Conservation (phyloP, 2,797 vertebrate species). For the Telmatherina bonti region DNA sequence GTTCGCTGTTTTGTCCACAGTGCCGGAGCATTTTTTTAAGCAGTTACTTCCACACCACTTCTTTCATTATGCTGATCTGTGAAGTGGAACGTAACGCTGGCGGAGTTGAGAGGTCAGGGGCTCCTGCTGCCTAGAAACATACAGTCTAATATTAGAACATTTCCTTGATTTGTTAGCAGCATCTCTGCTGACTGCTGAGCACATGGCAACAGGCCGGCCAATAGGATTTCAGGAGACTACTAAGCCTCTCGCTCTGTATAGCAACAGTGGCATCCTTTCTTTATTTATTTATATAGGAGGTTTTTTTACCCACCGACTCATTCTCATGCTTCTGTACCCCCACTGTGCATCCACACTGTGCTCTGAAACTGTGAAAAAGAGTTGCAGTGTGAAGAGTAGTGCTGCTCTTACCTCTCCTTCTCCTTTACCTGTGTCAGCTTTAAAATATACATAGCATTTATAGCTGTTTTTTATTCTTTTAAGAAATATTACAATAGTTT, state of each 20-base stretch:
- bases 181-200: constrained; percentile 80
- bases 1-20: constrained; percentile 61
- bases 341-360: constrained; percentile 63
- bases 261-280: constrained; percentile 82
- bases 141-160: constrained; percentile 86
- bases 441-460: constrained; percentile 19
- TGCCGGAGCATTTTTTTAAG: constrained; percentile 66
- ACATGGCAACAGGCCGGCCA: constrained; percentile 80
- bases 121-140: constrained; percentile 84
- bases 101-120: constrained; percentile 81
- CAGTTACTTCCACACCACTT: constrained; percentile 77
- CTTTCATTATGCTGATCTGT: constrained; percentile 78
- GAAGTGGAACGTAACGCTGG: constrained; percentile 75
- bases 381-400: constrained; percentile 55
- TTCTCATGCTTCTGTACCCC: constrained; percentile 71
- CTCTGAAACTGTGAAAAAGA: constrained; percentile 78
- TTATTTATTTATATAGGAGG: constrained; percentile 82
- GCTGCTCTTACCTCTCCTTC: constrained; percentile 41
- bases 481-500: constrained; percentile 13
- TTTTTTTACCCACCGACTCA: constrained; percentile 72
- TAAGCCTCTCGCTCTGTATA: constrained; percentile 80
- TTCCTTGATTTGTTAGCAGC: constrained; percentile 85
- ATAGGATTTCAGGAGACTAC: constrained; percentile 78
- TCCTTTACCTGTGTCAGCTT: constrained; percentile 39
- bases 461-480: constrained; percentile 25